A percentile compares a stretch with the other conserved stretches of the same genome.
phyloP scores from a whole-genome alignment of 2,797 vertebrate genomes.

The Meriones psammophilus region DNA sequence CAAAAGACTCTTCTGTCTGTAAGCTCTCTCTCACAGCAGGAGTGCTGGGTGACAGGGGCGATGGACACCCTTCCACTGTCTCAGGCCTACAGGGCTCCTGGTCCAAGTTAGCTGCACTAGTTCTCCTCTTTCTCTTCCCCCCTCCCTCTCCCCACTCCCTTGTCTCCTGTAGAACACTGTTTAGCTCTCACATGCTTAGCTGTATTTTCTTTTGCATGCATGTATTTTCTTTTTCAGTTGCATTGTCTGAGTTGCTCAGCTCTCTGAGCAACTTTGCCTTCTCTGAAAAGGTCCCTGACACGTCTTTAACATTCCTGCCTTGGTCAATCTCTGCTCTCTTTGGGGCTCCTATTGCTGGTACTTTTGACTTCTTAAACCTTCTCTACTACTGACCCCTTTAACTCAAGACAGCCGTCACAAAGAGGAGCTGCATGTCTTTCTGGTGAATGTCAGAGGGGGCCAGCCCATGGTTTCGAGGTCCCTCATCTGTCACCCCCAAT shows the following conservation, averaged over 20 bases:
- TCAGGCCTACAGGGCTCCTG: not conserved
- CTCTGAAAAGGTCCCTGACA: not conserved
- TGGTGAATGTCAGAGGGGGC: not conserved
- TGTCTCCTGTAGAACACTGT: too few relatives aligned
- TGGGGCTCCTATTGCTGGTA: not conserved
- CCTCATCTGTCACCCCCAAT: too few relatives aligned
- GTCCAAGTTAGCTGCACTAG: not conserved
- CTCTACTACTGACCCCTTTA: not conserved
- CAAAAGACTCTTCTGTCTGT: too few relatives aligned
- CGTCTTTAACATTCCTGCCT: too few relatives aligned
- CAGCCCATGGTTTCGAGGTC: not conserved
- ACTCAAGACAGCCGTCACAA: not conserved
- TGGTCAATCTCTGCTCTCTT: not conserved
- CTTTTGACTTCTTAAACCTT: not conserved
- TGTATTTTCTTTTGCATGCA: not conserved
- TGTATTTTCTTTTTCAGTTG: not conserved
- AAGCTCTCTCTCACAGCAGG: too few relatives aligned
- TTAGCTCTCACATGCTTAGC: not conserved
- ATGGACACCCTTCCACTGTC: not conserved
- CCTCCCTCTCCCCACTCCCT: not conserved
- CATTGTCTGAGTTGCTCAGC: not conserved
- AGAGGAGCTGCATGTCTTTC: not conserved
- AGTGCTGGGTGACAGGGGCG: not conserved
- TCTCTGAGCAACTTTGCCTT: not conserved
- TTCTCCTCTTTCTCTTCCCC: not conserved